Base-by-base conservation (phyloP, 1,140 invertebrate species). In the Sitobion miscanthi region DNA sequence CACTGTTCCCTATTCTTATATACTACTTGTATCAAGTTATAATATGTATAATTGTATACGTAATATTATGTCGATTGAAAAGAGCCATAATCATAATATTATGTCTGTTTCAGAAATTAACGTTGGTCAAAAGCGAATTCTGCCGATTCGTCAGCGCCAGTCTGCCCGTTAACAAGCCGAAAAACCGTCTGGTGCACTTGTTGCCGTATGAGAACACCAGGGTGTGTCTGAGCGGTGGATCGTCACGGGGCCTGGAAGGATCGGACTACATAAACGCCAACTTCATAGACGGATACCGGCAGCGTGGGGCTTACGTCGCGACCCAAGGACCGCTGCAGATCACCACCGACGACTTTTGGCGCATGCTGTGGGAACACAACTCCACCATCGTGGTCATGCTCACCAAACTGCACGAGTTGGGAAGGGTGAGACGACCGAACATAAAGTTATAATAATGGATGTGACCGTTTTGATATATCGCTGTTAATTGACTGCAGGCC, bases 291-390 rank as follows among this genome's bases (percentile, higher is more conserved):
- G 99, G 98, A 0, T 98, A 98, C 95, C 96, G 97, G 69, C 99
- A 98, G 95, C 96, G 98, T 42, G 97, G 97, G 93, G 99, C 99
- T 6, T 99, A 99, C 95, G 99, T 99, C 94, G 99, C 99, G 0
- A 99, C 99, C 11, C 99, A 99, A 96, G 99, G 99, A 21, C 99
- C 99, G 0, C 95, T 99, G 30, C 97, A 97, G 47, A 98, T 99
- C 94, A 99, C 99, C 0, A 98, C 98, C 0, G 98, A 99, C 94
- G 99, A 99, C 95, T 99, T 99, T 94, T 99, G 99, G 99, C 96
- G 99, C 94, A 99, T 99, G 99, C 96, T 99, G n/a, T 99, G 99
- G 99, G 99, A 99, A 95, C 99, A 99, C 95, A 99, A 99, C 95
- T 99, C 99, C 0, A 99, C 98, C 11, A 99, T 99, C 95, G 97